phyloP scores from a whole-genome alignment of 2,888 invertebrate species.

The Litoditis marina region DNA sequence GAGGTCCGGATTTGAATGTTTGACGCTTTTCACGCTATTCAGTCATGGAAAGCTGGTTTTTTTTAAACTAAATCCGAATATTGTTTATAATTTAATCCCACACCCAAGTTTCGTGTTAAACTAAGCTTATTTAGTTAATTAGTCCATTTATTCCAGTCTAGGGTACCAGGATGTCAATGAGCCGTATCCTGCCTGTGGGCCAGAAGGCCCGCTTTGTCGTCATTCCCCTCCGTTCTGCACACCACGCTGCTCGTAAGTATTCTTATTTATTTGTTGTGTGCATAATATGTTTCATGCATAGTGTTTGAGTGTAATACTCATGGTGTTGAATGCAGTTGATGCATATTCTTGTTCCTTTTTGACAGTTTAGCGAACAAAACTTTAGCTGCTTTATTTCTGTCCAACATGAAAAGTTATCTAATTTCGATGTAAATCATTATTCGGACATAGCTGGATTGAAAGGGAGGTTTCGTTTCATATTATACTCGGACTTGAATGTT shows the following conservation, averaged over 20 bases:
- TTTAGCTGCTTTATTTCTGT: background rate
- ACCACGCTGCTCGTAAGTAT: conserved; percentile 37
- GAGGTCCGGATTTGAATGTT: too few species aligned
- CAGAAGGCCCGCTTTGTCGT: conserved; percentile 42
- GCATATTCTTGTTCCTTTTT: background rate
- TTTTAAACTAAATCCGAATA: too few species aligned
- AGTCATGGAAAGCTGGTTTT: too few species aligned
- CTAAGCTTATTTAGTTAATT: too few species aligned
- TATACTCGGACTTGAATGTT: too few species aligned
- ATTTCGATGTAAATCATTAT: too few species aligned
- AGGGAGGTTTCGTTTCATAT: too few species aligned
- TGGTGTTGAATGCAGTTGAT: background rate
- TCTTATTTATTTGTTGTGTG: background rate
- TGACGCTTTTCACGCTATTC: too few species aligned
- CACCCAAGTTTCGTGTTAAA: too few species aligned
- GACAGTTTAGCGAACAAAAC: background rate
- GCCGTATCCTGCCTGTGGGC: conserved; percentile 43
- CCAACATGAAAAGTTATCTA: too few species aligned
- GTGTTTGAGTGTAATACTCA: background rate
- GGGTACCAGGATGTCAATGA: conserved; percentile 45
- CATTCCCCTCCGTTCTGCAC: conserved; percentile 38
- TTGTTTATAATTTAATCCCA: too few species aligned
- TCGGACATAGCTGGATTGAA: too few species aligned
- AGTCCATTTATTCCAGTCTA: background rate
- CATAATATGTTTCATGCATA: background rate